Conservation (phyloP, 1,140 invertebrate genomes). For the Drosophila kikkawai region DNA sequence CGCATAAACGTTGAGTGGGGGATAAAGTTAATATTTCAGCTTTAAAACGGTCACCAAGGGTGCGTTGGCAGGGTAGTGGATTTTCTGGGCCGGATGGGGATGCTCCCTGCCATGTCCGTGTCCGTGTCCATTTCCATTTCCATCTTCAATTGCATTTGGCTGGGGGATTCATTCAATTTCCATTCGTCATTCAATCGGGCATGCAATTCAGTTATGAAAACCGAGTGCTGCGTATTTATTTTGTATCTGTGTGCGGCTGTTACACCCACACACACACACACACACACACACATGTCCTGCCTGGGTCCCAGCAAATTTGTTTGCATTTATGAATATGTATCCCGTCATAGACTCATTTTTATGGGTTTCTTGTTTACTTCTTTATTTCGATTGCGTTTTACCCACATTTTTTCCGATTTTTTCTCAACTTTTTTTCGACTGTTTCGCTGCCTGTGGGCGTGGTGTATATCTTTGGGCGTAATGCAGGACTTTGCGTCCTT, state of each 20-base stretch:
- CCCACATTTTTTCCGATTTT: constrained; percentile 14
- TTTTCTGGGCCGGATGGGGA: neutral
- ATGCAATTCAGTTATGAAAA: constrained; percentile 71
- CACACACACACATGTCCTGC: neutral
- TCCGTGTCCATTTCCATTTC: constrained; percentile 41
- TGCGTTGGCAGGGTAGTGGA: neutral
- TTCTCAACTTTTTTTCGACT: constrained; percentile 13
- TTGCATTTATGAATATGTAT: constrained; percentile 73
- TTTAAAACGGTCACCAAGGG: constrained; percentile 35
- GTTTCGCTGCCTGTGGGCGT: constrained; percentile 50
- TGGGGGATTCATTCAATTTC: constrained; percentile 59
- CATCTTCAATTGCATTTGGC: constrained; percentile 58
- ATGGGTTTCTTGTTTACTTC: constrained; percentile 67
- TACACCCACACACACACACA: neutral
- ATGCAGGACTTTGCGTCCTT: constrained; percentile 40
- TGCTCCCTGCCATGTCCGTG: constrained; percentile 18
- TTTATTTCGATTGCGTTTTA: constrained; percentile 47
- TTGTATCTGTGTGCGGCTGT: constrained; percentile 43
- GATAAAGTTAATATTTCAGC: constrained; percentile 51
- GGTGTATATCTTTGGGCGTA: constrained; percentile 63
- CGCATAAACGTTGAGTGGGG: constrained; percentile 31
- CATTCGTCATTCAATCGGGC: constrained; percentile 63
- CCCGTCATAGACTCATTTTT: constrained; percentile 58
- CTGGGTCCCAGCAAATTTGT: constrained; percentile 56
- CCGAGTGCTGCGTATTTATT: constrained; percentile 68